These are phyloP conservation scores for Philereme transversata DNA, from an alignment of 2,888 invertebrate genomes.

Conservation along the genomic window DNA sequence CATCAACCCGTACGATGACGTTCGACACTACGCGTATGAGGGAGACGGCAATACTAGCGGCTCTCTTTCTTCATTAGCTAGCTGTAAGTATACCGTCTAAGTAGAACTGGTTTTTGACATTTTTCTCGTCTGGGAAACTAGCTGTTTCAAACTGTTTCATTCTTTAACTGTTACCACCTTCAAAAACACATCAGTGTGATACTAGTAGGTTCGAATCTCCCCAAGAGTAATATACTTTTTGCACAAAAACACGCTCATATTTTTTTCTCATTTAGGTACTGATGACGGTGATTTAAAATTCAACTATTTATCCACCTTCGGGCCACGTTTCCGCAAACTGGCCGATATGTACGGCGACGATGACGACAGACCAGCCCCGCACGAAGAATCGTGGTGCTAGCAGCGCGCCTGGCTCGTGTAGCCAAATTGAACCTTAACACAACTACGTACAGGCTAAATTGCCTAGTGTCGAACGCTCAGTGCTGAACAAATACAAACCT, in stretches of 20 bases:
- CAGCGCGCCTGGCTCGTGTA: slow-evolving; percentile 79
- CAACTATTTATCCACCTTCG: slow-evolving; percentile 97
- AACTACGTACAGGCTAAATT: slow-evolving; percentile 40
- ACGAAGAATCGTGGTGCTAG: slow-evolving; percentile 94
- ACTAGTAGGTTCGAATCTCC: slow-evolving; percentile 4
- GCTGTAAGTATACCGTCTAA: slow-evolving; percentile 84
- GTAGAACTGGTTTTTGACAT: too few relatives aligned
- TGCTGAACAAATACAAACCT: slow-evolving; percentile 29
- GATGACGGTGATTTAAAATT: slow-evolving; percentile 97
- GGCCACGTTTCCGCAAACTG: slow-evolving; percentile 96
- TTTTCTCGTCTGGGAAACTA: too few relatives aligned
- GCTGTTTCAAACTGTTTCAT: too few relatives aligned
- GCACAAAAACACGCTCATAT: neutral
- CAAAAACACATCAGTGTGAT: too few relatives aligned
- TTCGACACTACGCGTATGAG: slow-evolving; percentile 98
- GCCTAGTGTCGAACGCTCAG: slow-evolving; percentile 38
- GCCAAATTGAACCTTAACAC: slow-evolving; percentile 53
- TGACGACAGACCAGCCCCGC: slow-evolving; percentile 90
- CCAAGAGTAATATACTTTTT: slow-evolving; percentile 1
- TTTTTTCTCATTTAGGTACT: slow-evolving; percentile 81
- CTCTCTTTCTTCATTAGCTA: slow-evolving; percentile 95
- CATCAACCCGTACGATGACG: slow-evolving; percentile 97
- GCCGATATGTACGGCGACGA: slow-evolving; percentile 98
- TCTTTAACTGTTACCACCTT: too few relatives aligned
- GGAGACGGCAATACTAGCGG: slow-evolving; percentile 97